Evolutionary conservation across 1,140 invertebrate genomes (phyloP), one percentile per base, ranked within the genome.

Genomic region (Triops cancriformis): DNA sequence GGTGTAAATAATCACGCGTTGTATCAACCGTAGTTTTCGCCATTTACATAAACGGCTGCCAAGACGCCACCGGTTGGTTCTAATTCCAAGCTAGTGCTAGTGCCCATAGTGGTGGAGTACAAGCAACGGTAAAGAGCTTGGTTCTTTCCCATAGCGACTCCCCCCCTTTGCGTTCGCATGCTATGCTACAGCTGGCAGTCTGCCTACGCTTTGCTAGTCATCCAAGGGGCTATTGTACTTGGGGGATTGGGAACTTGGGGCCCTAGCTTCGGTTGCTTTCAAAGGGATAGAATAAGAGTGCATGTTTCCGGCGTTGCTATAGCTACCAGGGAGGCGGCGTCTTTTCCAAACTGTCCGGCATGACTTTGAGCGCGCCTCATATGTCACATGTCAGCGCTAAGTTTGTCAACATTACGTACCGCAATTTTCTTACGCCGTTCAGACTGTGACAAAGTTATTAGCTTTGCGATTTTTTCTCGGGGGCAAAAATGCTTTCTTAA

Each of bases 131-230:
- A 14, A 64, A 64, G 51, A 64, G 51, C 31, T 64, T 14, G 51
- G 51, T 64, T 37, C 31, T 37, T 64, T 64, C 51, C 23, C 51
- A 64, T 64, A 18, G 51, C 51, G 23, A 6, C 14, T 64, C 51
- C n/a, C 31, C 31, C 31, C 51, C 51, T 64, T 64, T 18, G 51
- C 51, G 14, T 64, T 64, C 6, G 51, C 51, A 64, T 64, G 51
- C 51, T 64, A 14, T 64, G 51, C 51, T 64, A 64, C 51, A 64
- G 51, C 51, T 64, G 51, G 51, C 51, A 23, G 51, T 64, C 51
- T 64, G 51, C 51, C 51, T 64, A 64, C 51, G 51, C 51, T 64
- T 64, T 64, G 51, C 51, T 64, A 64, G 51, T 64, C 51, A 64
- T 64, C 51, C 51, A 7, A 37, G 51, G 51, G 51, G 51, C 51